These are phyloP conservation scores for Gorsachius magnificus DNA, from an alignment of 2,797 vertebrate genomes.

Conservation along the genomic window DNA sequence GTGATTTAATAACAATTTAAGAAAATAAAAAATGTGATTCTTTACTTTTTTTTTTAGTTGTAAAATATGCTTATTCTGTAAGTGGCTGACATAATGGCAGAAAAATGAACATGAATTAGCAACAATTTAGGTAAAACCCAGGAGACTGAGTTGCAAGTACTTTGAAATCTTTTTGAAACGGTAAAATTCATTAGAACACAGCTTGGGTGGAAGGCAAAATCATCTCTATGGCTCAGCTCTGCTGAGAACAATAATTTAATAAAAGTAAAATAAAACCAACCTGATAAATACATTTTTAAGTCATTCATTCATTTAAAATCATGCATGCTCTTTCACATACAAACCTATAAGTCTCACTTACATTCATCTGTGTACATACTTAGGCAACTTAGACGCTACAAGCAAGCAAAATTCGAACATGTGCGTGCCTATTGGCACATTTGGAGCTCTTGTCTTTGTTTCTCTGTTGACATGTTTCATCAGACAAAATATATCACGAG, in stretches of 20 bases:
- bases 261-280: background rate
- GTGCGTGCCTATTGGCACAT: fast-evolving
- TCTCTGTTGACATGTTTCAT: fast-evolving
- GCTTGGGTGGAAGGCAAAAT: background rate
- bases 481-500: background rate
- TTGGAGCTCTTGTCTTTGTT: background rate
- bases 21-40: background rate
- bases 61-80: background rate
- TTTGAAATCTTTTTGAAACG: background rate
- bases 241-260: background rate
- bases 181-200: background rate
- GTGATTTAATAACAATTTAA: background rate
- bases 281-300: background rate
- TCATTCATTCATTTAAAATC: background rate
- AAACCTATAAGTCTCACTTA: background rate
- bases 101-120: background rate
- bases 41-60: background rate
- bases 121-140: background rate
- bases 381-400: background rate
- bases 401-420: background rate
- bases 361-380: background rate
- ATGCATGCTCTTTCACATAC: background rate
- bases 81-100: background rate
- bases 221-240: background rate
- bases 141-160: background rate